A percentile compares a stretch with the other conserved stretches of the same genome.
Evolutionary conservation across 30 jellyfish, hydroid and myxozoan species (phyloP).

Genomic region (Chrysaora quinquecirrha): DNA sequence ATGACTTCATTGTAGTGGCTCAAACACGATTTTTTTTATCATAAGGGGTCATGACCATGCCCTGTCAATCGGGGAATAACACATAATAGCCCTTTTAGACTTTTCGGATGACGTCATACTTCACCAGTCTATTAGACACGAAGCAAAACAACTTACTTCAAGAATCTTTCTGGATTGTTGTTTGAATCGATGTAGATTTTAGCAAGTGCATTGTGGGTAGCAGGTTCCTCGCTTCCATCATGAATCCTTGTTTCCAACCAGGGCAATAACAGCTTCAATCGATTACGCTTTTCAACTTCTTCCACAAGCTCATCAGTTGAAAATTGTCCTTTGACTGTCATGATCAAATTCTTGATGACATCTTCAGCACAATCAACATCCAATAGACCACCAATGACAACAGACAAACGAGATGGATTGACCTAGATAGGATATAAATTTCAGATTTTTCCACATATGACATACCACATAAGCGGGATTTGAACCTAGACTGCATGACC

Average conservation of each 20-base stretch:
- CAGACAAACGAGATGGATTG: conserved; percentile 99
- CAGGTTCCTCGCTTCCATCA: conserved; percentile 99
- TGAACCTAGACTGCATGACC: too few species aligned
- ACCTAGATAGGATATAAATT: conserved; percentile 80
- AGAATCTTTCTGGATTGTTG: conserved; percentile 97
- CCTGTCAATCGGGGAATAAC: too few species aligned
- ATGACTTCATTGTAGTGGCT: too few species aligned
- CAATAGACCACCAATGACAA: conserved; percentile 98
- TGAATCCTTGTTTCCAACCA: conserved; percentile 97
- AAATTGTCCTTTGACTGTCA: conserved; percentile 95
- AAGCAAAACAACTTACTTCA: conserved; percentile 63
- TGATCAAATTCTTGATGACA: conserved; percentile 90
- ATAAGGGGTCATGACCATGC: too few species aligned
- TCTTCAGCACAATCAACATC: conserved; percentile 99
- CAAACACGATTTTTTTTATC: too few species aligned
- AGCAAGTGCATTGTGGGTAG: conserved; percentile 99
- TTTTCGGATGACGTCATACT: too few species aligned
- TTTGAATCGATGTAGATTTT: conserved; percentile 97
- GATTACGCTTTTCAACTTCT: conserved; percentile 97
- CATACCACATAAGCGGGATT: too few species aligned
- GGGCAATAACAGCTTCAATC: conserved; percentile 92
- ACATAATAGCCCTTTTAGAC: too few species aligned
- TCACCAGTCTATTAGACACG: too few species aligned
- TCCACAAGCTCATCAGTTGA: conserved; percentile 99
- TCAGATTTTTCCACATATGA: too few species aligned